phyloP scores from a whole-genome alignment of 2,113 vertebrate genomes.

The Donacobius atricapilla region DNA sequence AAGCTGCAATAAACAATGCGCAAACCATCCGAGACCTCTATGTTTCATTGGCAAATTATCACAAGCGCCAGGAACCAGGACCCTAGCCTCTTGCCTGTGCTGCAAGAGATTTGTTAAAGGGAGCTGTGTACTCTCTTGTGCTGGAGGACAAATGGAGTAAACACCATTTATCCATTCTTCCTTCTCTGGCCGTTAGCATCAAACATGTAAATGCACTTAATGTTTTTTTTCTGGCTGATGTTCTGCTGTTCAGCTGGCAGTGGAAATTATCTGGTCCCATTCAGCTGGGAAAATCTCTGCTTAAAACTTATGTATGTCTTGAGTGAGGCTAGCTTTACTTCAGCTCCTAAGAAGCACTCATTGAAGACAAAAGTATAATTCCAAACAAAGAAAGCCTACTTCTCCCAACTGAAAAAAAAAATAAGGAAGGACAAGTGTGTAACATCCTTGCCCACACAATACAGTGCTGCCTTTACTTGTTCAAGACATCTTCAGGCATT shows the following conservation, averaged over 20 bases:
- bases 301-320: not conserved
- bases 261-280: not conserved
- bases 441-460: not conserved
- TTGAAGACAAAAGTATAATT: not conserved
- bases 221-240: not conserved
- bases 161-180: not conserved
- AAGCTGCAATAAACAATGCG: not conserved
- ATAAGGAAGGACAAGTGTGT: not conserved
- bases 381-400: not conserved
- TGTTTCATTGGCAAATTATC: not conserved
- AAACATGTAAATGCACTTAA: not conserved
- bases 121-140: not conserved
- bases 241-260: not conserved
- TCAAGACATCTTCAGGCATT: not conserved
- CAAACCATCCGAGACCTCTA: accelerated
- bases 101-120: not conserved
- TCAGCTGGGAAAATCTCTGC: not conserved
- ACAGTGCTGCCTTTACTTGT: not conserved
- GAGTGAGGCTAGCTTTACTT: not conserved
- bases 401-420: not conserved
- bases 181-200: not conserved
- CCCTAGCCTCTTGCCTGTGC: not conserved
- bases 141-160: not conserved
- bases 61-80: not conserved
- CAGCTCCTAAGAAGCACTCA: not conserved